phyloP scores from a whole-genome alignment of 2,888 invertebrate genomes.

The Drosophila atripex region DNA sequence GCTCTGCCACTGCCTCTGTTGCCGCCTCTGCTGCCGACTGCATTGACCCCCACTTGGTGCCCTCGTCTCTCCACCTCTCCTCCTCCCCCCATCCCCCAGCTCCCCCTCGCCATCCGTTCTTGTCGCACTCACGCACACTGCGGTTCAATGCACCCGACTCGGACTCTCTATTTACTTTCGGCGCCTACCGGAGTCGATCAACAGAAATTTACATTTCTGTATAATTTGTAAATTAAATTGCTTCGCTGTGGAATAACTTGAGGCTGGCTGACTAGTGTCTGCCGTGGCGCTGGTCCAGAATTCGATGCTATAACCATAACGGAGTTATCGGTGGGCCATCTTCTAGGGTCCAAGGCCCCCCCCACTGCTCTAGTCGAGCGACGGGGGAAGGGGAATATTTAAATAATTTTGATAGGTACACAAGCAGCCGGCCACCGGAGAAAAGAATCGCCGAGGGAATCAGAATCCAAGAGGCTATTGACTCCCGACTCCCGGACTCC shows the following conservation, averaged over 20 bases:
- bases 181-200: slow-evolving; percentile 43
- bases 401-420: slow-evolving; percentile 74
- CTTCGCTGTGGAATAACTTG: slow-evolving; percentile 36
- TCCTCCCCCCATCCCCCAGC: not conserved
- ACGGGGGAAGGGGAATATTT: slow-evolving; percentile 54
- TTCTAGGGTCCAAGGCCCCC: slow-evolving; percentile 2
- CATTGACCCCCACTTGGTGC: slow-evolving; percentile 69
- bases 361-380: not conserved
- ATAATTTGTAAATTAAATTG: slow-evolving; percentile 47
- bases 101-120: slow-evolving; percentile 9
- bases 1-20: slow-evolving; percentile 39
- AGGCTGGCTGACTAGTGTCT: slow-evolving; percentile 5
- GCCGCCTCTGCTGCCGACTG: slow-evolving; percentile 59
- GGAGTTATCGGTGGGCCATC: slow-evolving; percentile 27
- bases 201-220: slow-evolving; percentile 49
- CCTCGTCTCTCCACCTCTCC: not conserved
- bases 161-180: slow-evolving; percentile 50
- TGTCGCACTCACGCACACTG: slow-evolving; percentile 60
- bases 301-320: slow-evolving; percentile 45
- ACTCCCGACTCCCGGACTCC: slow-evolving; percentile 40
- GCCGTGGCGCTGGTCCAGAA: slow-evolving; percentile 14
- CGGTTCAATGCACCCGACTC: slow-evolving; percentile 74
- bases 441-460: slow-evolving; percentile 22
- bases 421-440: slow-evolving; percentile 29
- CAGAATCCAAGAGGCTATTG: slow-evolving; percentile 67